Conservation (phyloP, 2,888 invertebrate genomes). For the Achlya flavicornis region DNA sequence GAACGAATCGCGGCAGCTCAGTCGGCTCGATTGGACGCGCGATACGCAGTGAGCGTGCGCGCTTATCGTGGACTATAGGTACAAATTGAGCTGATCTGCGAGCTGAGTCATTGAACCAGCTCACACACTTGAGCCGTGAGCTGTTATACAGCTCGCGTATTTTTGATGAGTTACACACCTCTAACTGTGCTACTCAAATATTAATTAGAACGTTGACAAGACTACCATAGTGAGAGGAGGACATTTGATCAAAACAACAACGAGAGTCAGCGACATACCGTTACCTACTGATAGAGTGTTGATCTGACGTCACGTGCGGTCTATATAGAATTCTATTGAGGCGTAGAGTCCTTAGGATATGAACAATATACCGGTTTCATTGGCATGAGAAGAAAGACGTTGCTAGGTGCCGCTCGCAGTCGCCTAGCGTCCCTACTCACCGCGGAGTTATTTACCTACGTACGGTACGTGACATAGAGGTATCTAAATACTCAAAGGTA, state of each 20-base stretch:
- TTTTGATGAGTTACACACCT: no score
- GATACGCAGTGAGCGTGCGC: no score
- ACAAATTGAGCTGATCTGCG: no score
- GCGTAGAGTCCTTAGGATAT: background rate
- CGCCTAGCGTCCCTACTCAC: background rate
- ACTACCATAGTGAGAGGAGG: background rate
- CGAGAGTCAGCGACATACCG: background rate
- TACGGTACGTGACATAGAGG: no score
- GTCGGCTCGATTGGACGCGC: no score
- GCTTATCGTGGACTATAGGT: no score
- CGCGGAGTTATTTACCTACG: background rate
- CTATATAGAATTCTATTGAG: background rate
- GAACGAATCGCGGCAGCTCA: no score
- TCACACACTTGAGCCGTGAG: no score
- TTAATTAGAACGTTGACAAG: background rate
- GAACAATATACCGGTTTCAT: background rate
- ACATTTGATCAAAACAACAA: background rate
- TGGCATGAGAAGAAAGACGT: background rate
- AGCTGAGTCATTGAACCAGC: no score
- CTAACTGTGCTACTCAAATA: slow-evolving; percentile 4
- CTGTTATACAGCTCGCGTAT: no score
- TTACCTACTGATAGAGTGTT: background rate
- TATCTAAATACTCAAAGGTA: no score
- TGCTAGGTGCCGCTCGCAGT: background rate
- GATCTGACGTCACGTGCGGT: background rate